Base-by-base conservation (phyloP, 1,140 invertebrate species). In the Sitodiplosis mosellana region DNA sequence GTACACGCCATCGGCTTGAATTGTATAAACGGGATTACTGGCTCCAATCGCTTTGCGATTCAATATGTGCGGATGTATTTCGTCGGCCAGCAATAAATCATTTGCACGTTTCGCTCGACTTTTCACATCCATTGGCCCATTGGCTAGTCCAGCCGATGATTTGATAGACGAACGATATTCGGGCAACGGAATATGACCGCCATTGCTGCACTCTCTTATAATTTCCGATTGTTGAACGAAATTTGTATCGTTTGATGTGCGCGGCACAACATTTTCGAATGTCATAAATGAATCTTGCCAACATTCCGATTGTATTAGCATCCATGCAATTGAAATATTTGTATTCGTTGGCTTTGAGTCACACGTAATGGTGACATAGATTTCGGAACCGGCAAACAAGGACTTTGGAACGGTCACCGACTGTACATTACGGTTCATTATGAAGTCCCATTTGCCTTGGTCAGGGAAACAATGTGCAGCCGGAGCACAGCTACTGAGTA, bases 1-100 rank as follows among this genome's bases (percentile, higher is more conserved):
- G 50, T 76, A 77, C 33, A 76, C 64, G 14, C 73, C 74, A 65
- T 77, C 73, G 36, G 63, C 63, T 5, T 51, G 46, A 14, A 73
- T 60, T 18, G 55, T 64, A 43, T 59, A 67, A 38, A 71, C 55
- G 1, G 65, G 63, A 51, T 63, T 45, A 5, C 17, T 43, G n/a
- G 18, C 41, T 4, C 5, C 36, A 7, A 4, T 10, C 8, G n/a
- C 5, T n/a, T 47, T 15, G 5, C 12, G 15, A 21, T 34, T 34
- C 6, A 8, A 14, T 12, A 14, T 2, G 3, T 27, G 2, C 18
- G n/a, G 7, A 20, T 12, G 33, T 21, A 20, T 40, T 6, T 48
- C 6, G 20, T n/a, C 7, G 4, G 12, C 15, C 12, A 2, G 18
- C 14, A n/a, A 7, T 18, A 36, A 3, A 36, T 46, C 17, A n/a